These are phyloP conservation scores for Junco hyemalis DNA, from an alignment of 2,113 vertebrate genomes.

Conservation along the genomic window DNA sequence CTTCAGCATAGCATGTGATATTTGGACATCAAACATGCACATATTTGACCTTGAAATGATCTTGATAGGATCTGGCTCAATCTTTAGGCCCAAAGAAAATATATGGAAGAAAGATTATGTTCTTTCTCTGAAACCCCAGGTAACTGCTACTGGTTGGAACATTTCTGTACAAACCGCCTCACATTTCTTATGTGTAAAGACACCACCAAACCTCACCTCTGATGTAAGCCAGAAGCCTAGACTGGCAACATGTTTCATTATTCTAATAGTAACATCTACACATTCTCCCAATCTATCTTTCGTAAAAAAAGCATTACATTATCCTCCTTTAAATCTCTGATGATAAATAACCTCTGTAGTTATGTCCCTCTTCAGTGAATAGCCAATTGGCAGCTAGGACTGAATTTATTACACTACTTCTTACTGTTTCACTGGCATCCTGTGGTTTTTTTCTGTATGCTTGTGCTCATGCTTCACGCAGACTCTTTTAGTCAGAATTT, in stretches of 20 bases:
- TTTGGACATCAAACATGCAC: not conserved
- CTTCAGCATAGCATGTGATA: not conserved
- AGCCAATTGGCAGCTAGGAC: not conserved
- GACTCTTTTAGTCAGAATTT: not conserved
- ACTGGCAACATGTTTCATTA: not conserved
- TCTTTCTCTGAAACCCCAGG: not conserved
- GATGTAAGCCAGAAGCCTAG: not conserved
- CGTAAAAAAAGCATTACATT: not conserved
- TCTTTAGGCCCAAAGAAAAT: not conserved
- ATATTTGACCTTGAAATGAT: not conserved
- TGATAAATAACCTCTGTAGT: not conserved
- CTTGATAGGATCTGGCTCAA: not conserved
- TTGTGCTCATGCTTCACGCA: not conserved
- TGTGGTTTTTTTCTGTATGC: not conserved
- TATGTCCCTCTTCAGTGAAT: not conserved
- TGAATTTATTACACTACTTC: not conserved
- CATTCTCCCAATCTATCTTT: not conserved
- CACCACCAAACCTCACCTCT: not conserved
- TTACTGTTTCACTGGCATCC: not conserved
- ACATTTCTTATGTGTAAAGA: rapidly evolving
- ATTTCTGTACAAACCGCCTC: not conserved
- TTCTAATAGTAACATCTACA: not conserved
- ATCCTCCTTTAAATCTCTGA: not conserved
- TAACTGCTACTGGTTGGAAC: not conserved
- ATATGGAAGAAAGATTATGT: not conserved